These are phyloP conservation scores for Tamandua tetradactyla DNA, from an alignment of 2,797 vertebrate species.

Conservation along the genomic window DNA sequence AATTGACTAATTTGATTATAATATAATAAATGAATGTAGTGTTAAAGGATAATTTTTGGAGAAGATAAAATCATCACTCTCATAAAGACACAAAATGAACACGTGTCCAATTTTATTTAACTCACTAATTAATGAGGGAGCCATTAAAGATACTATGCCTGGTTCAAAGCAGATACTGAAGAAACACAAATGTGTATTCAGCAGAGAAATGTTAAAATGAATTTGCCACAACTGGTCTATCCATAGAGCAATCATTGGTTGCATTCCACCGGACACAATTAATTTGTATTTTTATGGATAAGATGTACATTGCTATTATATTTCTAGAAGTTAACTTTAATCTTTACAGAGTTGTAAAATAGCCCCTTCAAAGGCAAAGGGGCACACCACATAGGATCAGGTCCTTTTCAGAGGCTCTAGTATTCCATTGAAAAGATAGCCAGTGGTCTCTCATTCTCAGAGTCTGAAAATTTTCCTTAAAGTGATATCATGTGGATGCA, in stretches of 20 bases:
- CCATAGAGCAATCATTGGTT: not conserved
- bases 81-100: not conserved
- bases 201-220: not conserved
- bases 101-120: not conserved
- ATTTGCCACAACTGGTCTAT: not conserved
- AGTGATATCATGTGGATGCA: not conserved
- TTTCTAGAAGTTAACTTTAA: not conserved
- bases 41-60: not conserved
- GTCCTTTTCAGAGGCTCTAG: not conserved
- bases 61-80: not conserved
- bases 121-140: not conserved
- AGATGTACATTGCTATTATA: not conserved
- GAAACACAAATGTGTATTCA: not conserved
- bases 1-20: constrained; percentile 25
- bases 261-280: not conserved
- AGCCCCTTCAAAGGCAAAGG: not conserved
- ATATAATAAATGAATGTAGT: constrained; percentile 12
- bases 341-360: constrained; percentile 2
- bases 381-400: not conserved
- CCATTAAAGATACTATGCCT: not conserved
- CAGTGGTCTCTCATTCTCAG: not conserved
- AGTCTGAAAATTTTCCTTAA: not conserved
- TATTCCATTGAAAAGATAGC: not conserved
- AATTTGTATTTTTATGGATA: not conserved
- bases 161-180: not conserved